phyloP scores from a whole-genome alignment of 2,888 invertebrate genomes.

The Drosophila engyochracea region DNA sequence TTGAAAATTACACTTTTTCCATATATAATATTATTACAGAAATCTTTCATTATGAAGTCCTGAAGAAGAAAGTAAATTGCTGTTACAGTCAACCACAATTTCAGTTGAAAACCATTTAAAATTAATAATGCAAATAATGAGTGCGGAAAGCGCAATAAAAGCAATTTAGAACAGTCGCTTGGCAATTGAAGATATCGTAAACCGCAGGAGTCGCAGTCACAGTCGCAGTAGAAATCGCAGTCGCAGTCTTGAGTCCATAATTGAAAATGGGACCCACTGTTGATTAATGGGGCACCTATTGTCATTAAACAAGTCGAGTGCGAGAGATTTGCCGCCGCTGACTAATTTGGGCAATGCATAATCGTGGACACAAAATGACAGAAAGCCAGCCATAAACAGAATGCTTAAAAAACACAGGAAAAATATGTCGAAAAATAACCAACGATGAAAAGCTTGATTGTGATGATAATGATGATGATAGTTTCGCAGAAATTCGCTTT shows the following conservation, averaged over 20 bases:
- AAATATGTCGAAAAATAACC: constrained; percentile 8
- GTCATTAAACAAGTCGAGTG: constrained; percentile 42
- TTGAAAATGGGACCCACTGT: constrained; percentile 24
- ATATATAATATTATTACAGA: background rate
- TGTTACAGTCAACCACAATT: background rate
- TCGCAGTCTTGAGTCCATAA: background rate
- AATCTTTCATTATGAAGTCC: background rate
- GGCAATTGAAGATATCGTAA: constrained; percentile 25
- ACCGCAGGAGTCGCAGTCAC: constrained; percentile 19
- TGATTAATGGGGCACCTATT: constrained; percentile 50
- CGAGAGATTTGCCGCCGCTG: constrained; percentile 46
- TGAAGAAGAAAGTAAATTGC: background rate
- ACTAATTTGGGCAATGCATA: constrained; percentile 49
- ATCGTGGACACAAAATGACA: constrained; percentile 2
- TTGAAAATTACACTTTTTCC: background rate
- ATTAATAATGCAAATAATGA: constrained; percentile 16
- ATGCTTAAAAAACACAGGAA: constrained; percentile 16
- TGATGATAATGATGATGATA: constrained; percentile 32
- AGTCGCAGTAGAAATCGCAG: background rate
- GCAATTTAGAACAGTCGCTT: constrained; percentile 14
- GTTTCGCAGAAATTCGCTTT: constrained; percentile 14
- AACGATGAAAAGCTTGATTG: constrained; percentile 14
- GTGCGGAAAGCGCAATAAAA: constrained; percentile 8
- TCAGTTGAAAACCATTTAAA: constrained; percentile 13
- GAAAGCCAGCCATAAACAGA: constrained; percentile 16